Conservation (phyloP, 2,888 invertebrate species). For the Chamaedrilus cognettii region DNA sequence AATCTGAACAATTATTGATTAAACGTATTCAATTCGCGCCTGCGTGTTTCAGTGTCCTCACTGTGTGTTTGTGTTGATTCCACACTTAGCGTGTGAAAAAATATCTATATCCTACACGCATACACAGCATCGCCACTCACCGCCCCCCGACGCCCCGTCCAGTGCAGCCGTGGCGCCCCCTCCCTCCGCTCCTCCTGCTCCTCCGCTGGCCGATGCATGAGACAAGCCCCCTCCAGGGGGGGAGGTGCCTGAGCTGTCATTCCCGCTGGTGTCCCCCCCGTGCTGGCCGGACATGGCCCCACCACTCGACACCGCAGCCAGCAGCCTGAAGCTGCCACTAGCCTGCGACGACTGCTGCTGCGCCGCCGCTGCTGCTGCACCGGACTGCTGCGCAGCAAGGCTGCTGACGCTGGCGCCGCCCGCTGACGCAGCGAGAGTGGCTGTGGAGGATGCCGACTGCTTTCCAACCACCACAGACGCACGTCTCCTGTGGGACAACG, state of each 20-base stretch:
- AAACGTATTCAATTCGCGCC: too few species aligned
- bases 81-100: too few species aligned
- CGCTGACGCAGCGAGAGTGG: slow-evolving; percentile 1
- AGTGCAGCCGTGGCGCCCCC: not conserved
- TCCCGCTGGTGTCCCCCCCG: too few species aligned
- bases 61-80: too few species aligned
- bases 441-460: slow-evolving; percentile 20
- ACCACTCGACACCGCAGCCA: too few species aligned
- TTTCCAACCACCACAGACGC: slow-evolving; percentile 29
- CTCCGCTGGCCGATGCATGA: not conserved
- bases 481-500: slow-evolving; percentile 24
- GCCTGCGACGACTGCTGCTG: too few species aligned
- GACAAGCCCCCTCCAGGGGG: not conserved
- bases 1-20: too few species aligned
- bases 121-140: not conserved
- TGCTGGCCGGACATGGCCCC: not conserved
- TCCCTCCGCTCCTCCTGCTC: not conserved
- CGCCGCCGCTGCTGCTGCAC: slow-evolving; percentile 14
- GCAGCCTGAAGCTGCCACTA: not conserved
- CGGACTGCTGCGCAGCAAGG: not conserved
- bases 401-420: slow-evolving; percentile 22
- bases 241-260: too few species aligned
- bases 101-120: too few species aligned
- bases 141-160: not conserved
- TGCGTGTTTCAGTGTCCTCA: too few species aligned